These are phyloP conservation scores for Ctena decussata DNA, from an alignment of 2,888 invertebrate species.

Conservation along the genomic window DNA sequence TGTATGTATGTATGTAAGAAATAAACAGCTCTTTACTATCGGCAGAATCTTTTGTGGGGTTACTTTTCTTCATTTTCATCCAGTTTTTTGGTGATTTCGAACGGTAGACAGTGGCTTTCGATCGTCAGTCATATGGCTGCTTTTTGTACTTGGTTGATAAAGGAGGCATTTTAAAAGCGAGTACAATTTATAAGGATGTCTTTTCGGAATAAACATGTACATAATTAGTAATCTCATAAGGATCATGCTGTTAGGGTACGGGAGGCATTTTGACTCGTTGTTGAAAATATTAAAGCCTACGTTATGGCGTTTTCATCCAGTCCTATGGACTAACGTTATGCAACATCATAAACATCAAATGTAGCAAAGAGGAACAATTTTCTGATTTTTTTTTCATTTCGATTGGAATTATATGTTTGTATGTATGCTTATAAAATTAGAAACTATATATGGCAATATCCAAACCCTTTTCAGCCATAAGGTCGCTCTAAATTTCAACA, in stretches of 20 bases:
- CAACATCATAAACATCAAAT: conserved; percentile 2
- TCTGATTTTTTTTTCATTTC: not conserved
- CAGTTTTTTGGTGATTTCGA: not conserved
- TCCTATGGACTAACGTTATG: not conserved
- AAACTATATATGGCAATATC: conserved; percentile 69
- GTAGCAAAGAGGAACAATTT: not conserved
- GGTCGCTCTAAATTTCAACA: conserved; percentile 4
- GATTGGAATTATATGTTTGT: not conserved
- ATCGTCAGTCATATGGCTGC: not conserved
- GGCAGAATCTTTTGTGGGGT: conserved; percentile 63
- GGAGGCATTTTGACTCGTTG: conserved; percentile 9
- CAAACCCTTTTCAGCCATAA: conserved; percentile 60
- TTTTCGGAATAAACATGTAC: not conserved
- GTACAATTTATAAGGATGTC: not conserved
- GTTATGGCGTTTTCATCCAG: not conserved
- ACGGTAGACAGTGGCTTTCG: not conserved
- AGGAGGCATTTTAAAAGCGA: not conserved
- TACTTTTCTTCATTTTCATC: conserved; percentile 40
- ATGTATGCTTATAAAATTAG: conserved; percentile 17
- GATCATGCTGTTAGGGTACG: not conserved
- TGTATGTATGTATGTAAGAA: conserved; percentile 71
- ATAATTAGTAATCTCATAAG: not conserved
- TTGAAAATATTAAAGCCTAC: not conserved
- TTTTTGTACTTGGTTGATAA: not conserved
- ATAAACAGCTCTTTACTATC: conserved; percentile 55